Conservation (phyloP, 2,888 invertebrate genomes). For the Eupithecia inturbata region DNA sequence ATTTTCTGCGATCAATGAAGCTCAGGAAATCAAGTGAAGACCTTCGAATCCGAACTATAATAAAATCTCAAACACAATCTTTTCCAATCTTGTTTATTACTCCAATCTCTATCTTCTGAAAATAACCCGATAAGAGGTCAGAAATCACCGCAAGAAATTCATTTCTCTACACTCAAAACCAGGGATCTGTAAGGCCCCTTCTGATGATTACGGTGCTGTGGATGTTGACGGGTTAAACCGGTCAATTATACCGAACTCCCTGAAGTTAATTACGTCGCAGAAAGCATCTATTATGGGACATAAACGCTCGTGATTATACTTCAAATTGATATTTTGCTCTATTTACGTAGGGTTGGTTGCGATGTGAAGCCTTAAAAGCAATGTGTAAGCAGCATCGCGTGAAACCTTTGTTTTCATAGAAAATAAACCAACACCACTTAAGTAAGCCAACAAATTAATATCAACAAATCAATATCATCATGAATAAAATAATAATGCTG, state of each 20-base stretch:
- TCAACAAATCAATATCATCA: not conserved
- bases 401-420: conserved; percentile 6
- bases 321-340: conserved; percentile 51
- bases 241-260: conserved; percentile 52
- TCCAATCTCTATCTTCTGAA: not conserved
- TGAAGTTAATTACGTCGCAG: conserved; percentile 56
- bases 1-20: conserved; percentile 11
- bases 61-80: conserved; percentile 16
- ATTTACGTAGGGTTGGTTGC: conserved; percentile 25
- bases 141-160: conserved; percentile 23
- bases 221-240: conserved; percentile 54
- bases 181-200: conserved; percentile 44
- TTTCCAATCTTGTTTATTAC: conserved; percentile 12
- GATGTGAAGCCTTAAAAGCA: conserved; percentile 16
- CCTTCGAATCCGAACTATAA: conserved; percentile 7
- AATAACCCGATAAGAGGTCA: conserved; percentile 11
- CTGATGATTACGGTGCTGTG: conserved; percentile 49
- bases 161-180: conserved; percentile 31
- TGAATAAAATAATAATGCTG: not conserved
- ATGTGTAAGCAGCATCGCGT: conserved; percentile 12
- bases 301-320: conserved; percentile 46
- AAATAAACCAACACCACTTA: conserved; percentile 3
- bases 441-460: not conserved
- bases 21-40: conserved; percentile 11
- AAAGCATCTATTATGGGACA: conserved; percentile 42